These are phyloP conservation scores for Chloroclystis v-ata DNA, from an alignment of 2,888 invertebrate species.

Conservation along the genomic window DNA sequence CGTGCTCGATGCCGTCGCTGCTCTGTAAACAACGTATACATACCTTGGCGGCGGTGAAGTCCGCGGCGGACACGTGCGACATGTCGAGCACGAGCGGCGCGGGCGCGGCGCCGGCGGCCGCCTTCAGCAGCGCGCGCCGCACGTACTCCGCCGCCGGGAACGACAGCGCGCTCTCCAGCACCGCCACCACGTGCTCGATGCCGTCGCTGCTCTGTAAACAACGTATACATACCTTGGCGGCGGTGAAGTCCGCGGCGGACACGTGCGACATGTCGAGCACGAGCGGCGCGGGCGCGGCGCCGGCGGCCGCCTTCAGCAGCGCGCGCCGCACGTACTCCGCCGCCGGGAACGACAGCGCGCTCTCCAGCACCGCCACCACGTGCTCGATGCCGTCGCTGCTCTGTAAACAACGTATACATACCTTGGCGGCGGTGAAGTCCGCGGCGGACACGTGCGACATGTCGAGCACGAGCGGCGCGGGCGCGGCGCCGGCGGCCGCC, in stretches of 20 bases:
- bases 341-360: slow-evolving; percentile 87
- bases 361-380: no score
- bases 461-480: slow-evolving; percentile 83
- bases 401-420: no score
- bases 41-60: slow-evolving; percentile 84
- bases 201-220: no score
- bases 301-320: slow-evolving; percentile 82
- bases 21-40: no score
- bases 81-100: slow-evolving; percentile 86
- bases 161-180: no score
- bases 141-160: slow-evolving; percentile 87
- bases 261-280: slow-evolving; percentile 90
- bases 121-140: slow-evolving; percentile 84
- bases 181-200: no score
- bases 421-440: slow-evolving; percentile 88
- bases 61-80: slow-evolving; percentile 87
- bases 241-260: slow-evolving; percentile 88
- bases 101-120: slow-evolving; percentile 58
- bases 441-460: slow-evolving; percentile 89
- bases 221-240: no score
- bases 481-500: slow-evolving; percentile 68
- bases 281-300: slow-evolving; percentile 73
- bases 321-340: slow-evolving; percentile 86
- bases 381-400: no score
- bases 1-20: no score